Percentiles rank a stretch among this genome's conserved stretches.
phyloP scores from a whole-genome alignment of 2,113 vertebrate species.

The Catharus minimus region DNA sequence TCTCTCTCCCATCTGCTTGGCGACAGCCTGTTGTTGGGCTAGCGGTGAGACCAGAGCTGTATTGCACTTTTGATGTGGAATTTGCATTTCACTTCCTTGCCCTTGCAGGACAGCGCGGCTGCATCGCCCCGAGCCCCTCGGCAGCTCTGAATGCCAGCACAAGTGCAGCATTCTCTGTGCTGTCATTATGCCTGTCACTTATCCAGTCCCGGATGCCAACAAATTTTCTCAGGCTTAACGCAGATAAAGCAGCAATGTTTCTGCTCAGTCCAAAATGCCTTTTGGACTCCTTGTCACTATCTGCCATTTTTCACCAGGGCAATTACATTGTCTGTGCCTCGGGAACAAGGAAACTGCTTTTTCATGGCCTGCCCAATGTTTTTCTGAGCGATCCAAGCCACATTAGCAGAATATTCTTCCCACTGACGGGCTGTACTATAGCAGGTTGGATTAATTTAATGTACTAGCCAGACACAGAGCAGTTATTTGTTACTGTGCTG shows the following conservation, averaged over 20 bases:
- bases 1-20: constrained; percentile 63
- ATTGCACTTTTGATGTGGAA: constrained; percentile 1
- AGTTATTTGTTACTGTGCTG: constrained; percentile 47
- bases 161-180: constrained; percentile 60
- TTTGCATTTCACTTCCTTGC: constrained; percentile 57
- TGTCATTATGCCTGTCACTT: constrained; percentile 69
- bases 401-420: constrained; percentile 53
- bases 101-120: constrained; percentile 32
- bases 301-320: constrained; percentile 59
- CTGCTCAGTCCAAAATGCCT: constrained; percentile 58
- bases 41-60: not conserved
- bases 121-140: constrained; percentile 21
- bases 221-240: constrained; percentile 70
- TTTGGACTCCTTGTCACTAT: constrained; percentile 60
- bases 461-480: constrained; percentile 49
- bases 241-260: constrained; percentile 69
- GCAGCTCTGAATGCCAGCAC: constrained; percentile 58
- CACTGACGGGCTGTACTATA: constrained; percentile 7
- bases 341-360: constrained; percentile 39
- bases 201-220: constrained; percentile 65
- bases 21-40: constrained; percentile 44
- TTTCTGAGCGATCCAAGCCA: constrained; percentile 28
- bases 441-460: constrained; percentile 65
- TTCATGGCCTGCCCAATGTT: constrained; percentile 39
- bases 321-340: constrained; percentile 54